Evolutionary conservation across 2,888 invertebrate genomes (phyloP), one percentile per base, ranked within the genome.

Genomic region (Aphodius granarius): DNA sequence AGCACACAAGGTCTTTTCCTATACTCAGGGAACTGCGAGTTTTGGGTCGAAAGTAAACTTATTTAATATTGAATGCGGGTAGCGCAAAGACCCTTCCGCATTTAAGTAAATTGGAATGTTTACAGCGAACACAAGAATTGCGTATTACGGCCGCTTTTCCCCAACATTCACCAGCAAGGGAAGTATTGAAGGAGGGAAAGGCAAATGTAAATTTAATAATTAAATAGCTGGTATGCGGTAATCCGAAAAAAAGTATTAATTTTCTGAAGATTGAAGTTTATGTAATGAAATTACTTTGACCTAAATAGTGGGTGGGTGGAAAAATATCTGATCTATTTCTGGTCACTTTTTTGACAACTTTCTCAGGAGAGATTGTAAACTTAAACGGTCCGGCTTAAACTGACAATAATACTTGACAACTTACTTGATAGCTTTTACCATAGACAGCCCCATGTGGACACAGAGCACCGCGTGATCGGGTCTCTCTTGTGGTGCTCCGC

Each of bases 391-490:
- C 15, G 19, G 66, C 66, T 0, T 5, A 18, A 65, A 9, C 43
- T 43, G 43, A 43, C 43, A 6, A 9, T 6, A 43, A 43, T 43
- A 43, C 43, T 72, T 15, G 15, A 66, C 19, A 73, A 90, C 94
- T 91, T 89, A 97, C 95, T 96, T 97, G 85, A 98, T 98, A 79
- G 97, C 97, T 86, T 97, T 96, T 77, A 98, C 97, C 97, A 98
- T 97, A 22, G 97, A 96, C 72, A 98, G 89, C 66, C 97, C 97
- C 97, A 97, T 97, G 86, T 97, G 96, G 19, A 98, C 95, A 87
- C 95, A 95, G 64, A 97, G 92, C 20, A 96, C 95, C 71, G 97
- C 97, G 88, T 97, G 97, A 86, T 98, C 97, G 0, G 94, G 92
- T 73, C 95, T 89, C 86, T 97, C 96, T 76, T 94, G 92, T 0